These are phyloP conservation scores for Thereva unica DNA, from an alignment of 2,888 invertebrate genomes.

Conservation along the genomic window DNA sequence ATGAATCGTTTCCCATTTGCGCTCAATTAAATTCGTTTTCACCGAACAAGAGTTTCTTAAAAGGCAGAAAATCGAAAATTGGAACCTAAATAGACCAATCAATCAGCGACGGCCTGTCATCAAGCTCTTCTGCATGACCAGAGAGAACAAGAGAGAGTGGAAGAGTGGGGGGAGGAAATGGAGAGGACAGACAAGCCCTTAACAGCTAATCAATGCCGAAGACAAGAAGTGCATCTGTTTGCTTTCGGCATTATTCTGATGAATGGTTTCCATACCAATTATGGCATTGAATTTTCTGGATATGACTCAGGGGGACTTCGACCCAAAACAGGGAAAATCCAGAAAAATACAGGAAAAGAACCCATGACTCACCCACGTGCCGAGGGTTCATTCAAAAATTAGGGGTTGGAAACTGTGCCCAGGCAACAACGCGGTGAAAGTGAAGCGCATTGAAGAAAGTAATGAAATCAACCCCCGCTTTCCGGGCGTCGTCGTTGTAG, in stretches of 20 bases:
- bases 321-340: conserved; percentile 13
- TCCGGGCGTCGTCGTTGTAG: no score
- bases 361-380: no score
- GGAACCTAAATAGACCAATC: conserved; percentile 36
- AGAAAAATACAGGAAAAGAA: conserved; percentile 6
- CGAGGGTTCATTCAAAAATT: no score
- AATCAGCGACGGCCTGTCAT: conserved; percentile 39
- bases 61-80: conserved; percentile 25
- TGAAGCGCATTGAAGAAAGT: no score
- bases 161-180: no score
- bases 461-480: no score
- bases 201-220: neutral
- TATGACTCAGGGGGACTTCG: no score
- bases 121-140: conserved; percentile 27
- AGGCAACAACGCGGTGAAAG: no score
- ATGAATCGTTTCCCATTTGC: conserved; percentile 1
- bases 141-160: neutral
- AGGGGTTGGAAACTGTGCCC: no score
- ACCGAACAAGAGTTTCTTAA: conserved; percentile 10
- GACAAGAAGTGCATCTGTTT: neutral
- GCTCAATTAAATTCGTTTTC: conserved; percentile 10
- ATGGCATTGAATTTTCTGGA: no score
- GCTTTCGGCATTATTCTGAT: neutral
- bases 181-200: no score
- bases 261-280: no score